These are phyloP conservation scores for Adela reaumurella DNA, from an alignment of 2,888 invertebrate species.

Conservation along the genomic window DNA sequence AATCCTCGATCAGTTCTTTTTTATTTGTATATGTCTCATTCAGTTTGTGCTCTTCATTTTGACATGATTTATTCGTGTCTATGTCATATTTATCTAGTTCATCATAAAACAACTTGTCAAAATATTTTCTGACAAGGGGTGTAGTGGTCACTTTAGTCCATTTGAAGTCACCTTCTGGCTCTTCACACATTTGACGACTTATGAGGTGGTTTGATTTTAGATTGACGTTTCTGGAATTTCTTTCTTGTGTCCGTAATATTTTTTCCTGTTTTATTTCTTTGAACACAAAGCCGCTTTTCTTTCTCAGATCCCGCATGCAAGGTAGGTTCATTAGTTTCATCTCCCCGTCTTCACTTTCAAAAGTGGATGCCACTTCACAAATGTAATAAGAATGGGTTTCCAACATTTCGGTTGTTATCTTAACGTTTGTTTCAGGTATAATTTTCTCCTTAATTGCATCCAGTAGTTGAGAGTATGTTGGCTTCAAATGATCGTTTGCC, in stretches of 20 bases:
- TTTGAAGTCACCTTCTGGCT: too few species aligned
- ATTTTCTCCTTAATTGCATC: too few species aligned
- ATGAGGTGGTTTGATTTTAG: too few species aligned
- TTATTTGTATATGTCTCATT: neutral
- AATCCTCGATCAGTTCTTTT: neutral
- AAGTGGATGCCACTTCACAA: neutral
- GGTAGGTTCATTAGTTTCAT: neutral
- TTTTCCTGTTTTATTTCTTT: neutral
- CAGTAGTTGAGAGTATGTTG: too few species aligned
- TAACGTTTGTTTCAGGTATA: too few species aligned
- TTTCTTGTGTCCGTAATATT: too few species aligned
- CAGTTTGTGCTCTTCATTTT: neutral
- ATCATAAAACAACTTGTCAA: slow-evolving; percentile 4
- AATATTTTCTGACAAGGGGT: slow-evolving; percentile 4
- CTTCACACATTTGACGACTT: too few species aligned
- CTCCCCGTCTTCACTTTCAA: too few species aligned
- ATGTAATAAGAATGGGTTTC: neutral
- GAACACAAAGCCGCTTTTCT: neutral
- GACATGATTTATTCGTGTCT: neutral
- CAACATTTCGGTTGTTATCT: too few species aligned
- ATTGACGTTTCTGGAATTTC: neutral
- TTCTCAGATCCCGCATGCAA: neutral
- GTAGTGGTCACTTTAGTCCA: slow-evolving; percentile 4
- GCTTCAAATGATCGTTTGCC: too few species aligned
- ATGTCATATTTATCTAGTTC: neutral